These are phyloP conservation scores for Calliopum simillimum DNA, from an alignment of 2,888 invertebrate species.

Conservation along the genomic window DNA sequence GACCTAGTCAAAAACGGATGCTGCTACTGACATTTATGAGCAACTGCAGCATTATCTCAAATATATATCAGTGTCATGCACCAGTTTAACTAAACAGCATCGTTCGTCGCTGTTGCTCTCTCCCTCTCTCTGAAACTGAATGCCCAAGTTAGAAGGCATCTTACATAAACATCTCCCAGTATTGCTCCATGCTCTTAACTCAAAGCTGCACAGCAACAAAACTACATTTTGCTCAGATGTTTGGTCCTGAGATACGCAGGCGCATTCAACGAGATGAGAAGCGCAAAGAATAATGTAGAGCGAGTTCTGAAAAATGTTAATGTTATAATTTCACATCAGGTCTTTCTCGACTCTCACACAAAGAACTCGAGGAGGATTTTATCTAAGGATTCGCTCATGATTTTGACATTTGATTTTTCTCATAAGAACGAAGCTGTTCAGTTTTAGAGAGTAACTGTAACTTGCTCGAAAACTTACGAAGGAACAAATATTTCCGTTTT, in stretches of 20 bases:
- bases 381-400: no score
- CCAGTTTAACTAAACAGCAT: background rate
- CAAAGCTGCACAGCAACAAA: conserved; percentile 18
- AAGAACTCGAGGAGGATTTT: no score
- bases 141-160: background rate
- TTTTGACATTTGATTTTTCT: no score
- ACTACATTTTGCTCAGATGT: background rate
- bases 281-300: no score
- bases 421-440: no score
- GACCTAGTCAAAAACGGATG: conserved; percentile 4
- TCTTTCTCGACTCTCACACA: no score
- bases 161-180: background rate
- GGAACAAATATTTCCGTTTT: background rate
- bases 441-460: no score
- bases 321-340: no score
- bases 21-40: conserved; percentile 26
- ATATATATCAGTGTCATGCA: background rate
- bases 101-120: background rate
- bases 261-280: no score
- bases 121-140: background rate
- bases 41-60: conserved; percentile 30
- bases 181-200: background rate
- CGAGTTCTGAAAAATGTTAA: no score
- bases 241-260: background rate
- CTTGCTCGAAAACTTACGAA: background rate